Percentiles rank a stretch among this genome's conserved stretches.
These are phyloP conservation scores for Tachyglossus aculeatus DNA, from an alignment of 2,797 vertebrate species.

Conservation along the genomic window DNA sequence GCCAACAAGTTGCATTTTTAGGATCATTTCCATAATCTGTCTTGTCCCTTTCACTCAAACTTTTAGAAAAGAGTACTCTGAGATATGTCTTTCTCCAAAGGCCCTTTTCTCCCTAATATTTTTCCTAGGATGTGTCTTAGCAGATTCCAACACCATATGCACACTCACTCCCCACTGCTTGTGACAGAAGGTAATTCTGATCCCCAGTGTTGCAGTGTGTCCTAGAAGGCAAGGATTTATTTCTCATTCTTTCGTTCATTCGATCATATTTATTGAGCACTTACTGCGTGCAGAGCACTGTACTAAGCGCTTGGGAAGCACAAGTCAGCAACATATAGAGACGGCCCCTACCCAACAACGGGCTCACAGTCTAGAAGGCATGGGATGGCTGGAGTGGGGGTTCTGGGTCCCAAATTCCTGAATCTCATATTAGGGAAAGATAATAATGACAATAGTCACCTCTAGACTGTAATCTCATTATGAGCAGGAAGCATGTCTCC, in stretches of 20 bases:
- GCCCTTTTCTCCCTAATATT: conserved; percentile 36
- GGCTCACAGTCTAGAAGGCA: too few species aligned
- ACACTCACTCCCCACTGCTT: conserved; percentile 48
- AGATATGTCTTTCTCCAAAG: conserved; percentile 32
- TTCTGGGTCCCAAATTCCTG: conserved; percentile 39
- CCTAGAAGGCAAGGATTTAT: conserved; percentile 43
- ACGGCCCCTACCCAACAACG: too few species aligned
- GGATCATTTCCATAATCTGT: neutral
- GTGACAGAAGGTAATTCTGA: conserved; percentile 62
- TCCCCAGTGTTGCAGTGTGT: conserved; percentile 47
- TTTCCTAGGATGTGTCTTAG: conserved; percentile 46
- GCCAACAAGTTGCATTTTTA: conserved; percentile 5
- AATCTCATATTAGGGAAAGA: conserved; percentile 20
- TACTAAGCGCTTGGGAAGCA: too few species aligned
- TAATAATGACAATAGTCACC: too few species aligned
- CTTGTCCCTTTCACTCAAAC: conserved; percentile 22
- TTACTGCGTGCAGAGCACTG: too few species aligned
- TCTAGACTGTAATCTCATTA: too few species aligned
- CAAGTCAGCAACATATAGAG: too few species aligned
- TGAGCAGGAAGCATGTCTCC: too few species aligned
- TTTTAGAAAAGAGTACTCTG: conserved; percentile 20
- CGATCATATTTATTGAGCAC: too few species aligned
- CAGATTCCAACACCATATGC: conserved; percentile 58
- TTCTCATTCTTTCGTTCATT: too few species aligned
- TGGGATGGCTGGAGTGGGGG: neutral